Evolutionary conservation across 2,888 invertebrate species (phyloP).

Genomic region (Sepioteuthis lessoniana): DNA sequence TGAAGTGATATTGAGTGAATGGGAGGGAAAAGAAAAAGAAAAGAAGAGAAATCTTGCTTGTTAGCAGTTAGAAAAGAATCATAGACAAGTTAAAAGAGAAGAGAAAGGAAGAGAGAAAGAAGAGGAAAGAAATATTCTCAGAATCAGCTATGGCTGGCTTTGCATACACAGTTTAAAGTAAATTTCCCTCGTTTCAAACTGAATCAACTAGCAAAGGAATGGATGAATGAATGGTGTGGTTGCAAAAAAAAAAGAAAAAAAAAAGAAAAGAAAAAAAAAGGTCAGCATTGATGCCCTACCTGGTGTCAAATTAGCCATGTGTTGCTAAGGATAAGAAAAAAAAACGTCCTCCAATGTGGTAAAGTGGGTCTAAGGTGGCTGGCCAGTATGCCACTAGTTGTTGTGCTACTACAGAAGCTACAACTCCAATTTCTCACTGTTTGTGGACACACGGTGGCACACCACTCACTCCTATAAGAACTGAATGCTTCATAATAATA

Average conservation of each 20-base stretch:
- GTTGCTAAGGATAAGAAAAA: neutral
- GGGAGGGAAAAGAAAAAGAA: too few species aligned
- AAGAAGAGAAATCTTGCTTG: neutral
- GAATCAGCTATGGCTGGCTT: conserved; percentile 33
- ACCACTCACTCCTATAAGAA: conserved; percentile 33
- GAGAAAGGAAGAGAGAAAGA: neutral
- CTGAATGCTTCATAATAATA: conserved; percentile 13
- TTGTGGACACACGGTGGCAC: conserved; percentile 4
- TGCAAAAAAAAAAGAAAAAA: neutral
- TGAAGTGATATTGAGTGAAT: neutral
- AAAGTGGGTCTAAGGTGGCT: conserved; percentile 12
- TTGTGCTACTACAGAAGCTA: conserved; percentile 13
- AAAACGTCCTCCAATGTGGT: conserved; percentile 33
- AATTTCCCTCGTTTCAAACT: neutral
- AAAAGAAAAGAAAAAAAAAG: too few species aligned
- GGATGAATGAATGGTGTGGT: neutral
- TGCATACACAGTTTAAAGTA: conserved; percentile 33
- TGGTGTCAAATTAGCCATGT: conserved; percentile 20
- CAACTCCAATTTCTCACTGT: conserved; percentile 33
- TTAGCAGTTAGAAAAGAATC: neutral
- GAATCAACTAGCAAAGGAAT: neutral
- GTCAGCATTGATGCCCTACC: too few species aligned
- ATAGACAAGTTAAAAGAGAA: too few species aligned
- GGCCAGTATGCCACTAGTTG: conserved; percentile 1
- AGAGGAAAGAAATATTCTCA: neutral